Evolutionary conservation across 2,797 vertebrate species (phyloP).

Genomic region (Eidolon dupreanum): DNA sequence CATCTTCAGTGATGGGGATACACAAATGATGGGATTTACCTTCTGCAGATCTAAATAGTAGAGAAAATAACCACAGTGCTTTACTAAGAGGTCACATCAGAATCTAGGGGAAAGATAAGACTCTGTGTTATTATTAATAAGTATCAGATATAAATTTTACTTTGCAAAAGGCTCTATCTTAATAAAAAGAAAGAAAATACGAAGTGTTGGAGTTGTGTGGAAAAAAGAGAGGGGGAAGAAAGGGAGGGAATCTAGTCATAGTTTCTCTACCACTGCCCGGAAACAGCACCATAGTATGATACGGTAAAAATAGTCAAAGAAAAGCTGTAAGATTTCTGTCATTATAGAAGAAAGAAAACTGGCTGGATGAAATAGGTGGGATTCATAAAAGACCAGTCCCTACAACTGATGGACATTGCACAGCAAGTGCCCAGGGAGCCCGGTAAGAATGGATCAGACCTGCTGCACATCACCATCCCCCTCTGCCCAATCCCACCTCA

Average conservation of each 20-base stretch:
- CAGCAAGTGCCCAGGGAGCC: neutral
- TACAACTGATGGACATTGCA: neutral
- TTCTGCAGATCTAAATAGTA: neutral
- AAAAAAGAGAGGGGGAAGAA: neutral
- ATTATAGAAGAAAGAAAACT: neutral
- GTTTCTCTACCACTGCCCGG: neutral
- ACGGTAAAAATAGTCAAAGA: neutral
- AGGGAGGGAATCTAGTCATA: neutral
- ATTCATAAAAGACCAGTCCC: neutral
- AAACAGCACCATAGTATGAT: neutral
- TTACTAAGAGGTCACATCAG: neutral
- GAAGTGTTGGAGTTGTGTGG: neutral
- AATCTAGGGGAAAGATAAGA: neutral
- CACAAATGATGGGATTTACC: neutral
- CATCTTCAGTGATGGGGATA: neutral
- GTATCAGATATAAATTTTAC: neutral
- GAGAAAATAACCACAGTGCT: neutral
- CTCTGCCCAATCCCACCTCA: neutral
- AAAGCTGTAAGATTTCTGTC: neutral
- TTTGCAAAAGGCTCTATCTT: neutral
- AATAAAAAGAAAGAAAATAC: neutral
- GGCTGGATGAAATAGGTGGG: neutral
- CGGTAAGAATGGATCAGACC: neutral
- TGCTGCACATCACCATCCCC: neutral
- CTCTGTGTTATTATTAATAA: neutral